Evolutionary conservation across 1,140 invertebrate species (phyloP), one percentile per base, ranked within the genome.

Genomic region (Medauroidea extradentata): DNA sequence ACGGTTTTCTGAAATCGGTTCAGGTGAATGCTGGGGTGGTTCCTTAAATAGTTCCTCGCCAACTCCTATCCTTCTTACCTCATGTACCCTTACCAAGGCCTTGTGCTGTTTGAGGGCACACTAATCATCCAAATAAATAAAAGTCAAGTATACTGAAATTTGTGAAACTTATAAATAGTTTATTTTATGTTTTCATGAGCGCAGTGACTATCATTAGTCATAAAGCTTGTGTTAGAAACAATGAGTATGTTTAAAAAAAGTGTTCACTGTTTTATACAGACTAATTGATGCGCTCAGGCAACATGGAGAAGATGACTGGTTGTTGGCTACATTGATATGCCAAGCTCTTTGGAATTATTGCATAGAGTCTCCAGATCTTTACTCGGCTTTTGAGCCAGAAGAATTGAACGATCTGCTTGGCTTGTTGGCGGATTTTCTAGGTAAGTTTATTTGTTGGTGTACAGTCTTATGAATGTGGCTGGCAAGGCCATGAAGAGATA

Each of bases 281-380:
- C 68, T 85, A 53, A 77, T 84, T 18, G 71, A 74, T 19, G 75
- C 84, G 11, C 63, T 86, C 29, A 72, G 75, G 42, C 77, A 78
- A 53, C 78, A 79, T 67, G 79, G 80, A 4, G 77, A 79, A 54
- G 74, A 76, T 44, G 83, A 85, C 65, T 85, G 85, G 82, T 75
- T 79, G 53, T 65, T 87, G 49, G 82, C 79, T 7, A 79, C 76
- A 59, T 72, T 85, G 57, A 77, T 84, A 2, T 86, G 85, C 70
- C 84, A 86, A 71, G 79, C 81, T 7, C 66, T 89, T 16, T 89
- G 87, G 86, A 90, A 90, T 73, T 85, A 84, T 64, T 83, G 82
- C 59, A 83, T 83, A 29, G 84, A 86, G 43, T 75, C 71, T 3
- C 69, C 71, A 44, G 75, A 78, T 70, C 68, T 76, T 21, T 71